Conservation (phyloP, 2,113 vertebrate species). For the Polypterus bichir region DNA sequence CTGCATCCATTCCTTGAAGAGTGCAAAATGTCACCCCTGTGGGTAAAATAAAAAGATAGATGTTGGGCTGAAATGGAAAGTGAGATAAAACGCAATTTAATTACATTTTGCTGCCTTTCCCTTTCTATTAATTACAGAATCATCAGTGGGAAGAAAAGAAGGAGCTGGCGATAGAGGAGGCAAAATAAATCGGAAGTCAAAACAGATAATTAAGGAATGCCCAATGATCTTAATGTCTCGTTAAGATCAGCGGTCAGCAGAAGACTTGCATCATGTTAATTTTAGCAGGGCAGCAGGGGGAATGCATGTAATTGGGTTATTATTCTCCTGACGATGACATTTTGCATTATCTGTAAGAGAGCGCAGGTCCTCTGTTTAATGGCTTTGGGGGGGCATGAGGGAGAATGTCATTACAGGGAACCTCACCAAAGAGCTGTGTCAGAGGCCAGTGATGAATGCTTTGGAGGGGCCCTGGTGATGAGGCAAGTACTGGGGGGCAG, state of each 20-base stretch:
- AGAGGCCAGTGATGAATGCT: not conserved
- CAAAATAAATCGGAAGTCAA: constrained; percentile 8
- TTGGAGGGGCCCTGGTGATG: not conserved
- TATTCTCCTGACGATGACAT: constrained; percentile 9
- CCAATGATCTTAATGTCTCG: not conserved
- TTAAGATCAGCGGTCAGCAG: constrained; percentile 7
- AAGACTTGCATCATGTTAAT: constrained; percentile 1
- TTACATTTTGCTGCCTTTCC: too few species aligned
- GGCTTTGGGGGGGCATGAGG: not conserved
- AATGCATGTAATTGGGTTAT: not conserved
- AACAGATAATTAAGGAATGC: constrained; percentile 7
- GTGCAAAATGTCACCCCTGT: too few species aligned
- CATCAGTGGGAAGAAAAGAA: too few species aligned
- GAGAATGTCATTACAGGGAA: not conserved
- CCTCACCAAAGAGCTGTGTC: not conserved
- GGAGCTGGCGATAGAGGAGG: too few species aligned
- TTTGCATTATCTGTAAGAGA: constrained; percentile 1
- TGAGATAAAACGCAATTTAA: too few species aligned
- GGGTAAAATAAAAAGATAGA: too few species aligned
- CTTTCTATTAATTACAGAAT: too few species aligned
- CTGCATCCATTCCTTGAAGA: too few species aligned
- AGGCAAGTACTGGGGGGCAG: too few species aligned
- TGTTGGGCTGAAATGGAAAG: too few species aligned
- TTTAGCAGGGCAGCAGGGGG: not conserved
- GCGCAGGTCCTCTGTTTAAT: not conserved